These are phyloP conservation scores for Nyctereutes procyonoides DNA, from an alignment of 2,113 vertebrate species.

Conservation along the genomic window DNA sequence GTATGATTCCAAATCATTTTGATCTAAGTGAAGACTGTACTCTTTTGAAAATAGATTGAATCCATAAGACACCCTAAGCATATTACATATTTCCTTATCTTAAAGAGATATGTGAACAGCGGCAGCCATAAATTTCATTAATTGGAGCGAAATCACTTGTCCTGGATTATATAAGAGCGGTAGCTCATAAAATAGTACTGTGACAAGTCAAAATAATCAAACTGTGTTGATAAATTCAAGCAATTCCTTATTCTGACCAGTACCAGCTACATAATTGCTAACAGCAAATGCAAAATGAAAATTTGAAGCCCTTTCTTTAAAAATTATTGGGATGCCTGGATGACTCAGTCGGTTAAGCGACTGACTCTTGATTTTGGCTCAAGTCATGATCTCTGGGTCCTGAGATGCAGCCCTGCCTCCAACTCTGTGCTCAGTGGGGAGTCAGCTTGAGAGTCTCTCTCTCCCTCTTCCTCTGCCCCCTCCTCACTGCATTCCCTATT, in stretches of 20 bases:
- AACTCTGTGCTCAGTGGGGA: background rate
- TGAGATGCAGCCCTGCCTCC: background rate
- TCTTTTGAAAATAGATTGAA: background rate
- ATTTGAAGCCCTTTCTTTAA: background rate
- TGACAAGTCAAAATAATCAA: background rate
- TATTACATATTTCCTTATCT: background rate
- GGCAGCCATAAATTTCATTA: background rate
- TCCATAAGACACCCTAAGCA: background rate
- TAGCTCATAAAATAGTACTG: background rate
- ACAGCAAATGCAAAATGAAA: background rate
- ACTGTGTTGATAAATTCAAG: background rate
- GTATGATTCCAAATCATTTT: background rate
- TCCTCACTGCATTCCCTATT: background rate
- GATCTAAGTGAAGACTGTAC: background rate
- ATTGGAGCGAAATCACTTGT: background rate
- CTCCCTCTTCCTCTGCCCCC: background rate
- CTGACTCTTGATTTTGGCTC: background rate
- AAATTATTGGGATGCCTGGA: background rate
- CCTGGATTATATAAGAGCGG: background rate
- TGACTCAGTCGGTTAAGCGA: background rate
- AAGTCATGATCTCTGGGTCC: background rate
- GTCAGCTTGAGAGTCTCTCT: background rate
- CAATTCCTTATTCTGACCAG: background rate
- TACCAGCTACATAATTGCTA: background rate
- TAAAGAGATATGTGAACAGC: background rate